Conservation (phyloP, 2,888 invertebrate species). For the Bursaphelenchus okinawaensis region DNA sequence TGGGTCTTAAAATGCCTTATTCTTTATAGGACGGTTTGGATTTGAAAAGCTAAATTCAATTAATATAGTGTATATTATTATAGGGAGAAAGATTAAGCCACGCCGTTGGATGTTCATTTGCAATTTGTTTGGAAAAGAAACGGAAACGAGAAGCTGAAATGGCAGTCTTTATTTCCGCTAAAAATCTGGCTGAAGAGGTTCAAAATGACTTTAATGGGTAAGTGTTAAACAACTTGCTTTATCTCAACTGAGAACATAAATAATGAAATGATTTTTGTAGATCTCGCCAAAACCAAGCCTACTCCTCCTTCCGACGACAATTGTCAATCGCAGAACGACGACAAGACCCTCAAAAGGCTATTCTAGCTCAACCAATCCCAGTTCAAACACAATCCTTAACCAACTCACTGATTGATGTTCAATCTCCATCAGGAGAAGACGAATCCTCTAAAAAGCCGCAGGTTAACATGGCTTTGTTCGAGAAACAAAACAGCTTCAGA, state of each 20-base stretch:
- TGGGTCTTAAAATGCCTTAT: neutral
- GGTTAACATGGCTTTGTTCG: neutral
- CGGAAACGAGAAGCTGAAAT: slow-evolving; percentile 91
- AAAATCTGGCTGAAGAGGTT: slow-evolving; percentile 20
- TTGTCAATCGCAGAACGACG: slow-evolving; percentile 48
- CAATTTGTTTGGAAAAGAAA: slow-evolving; percentile 92
- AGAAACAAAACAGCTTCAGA: slow-evolving; percentile 23
- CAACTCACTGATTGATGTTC: neutral
- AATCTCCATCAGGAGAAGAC: neutral
- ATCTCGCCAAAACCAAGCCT: slow-evolving; percentile 38
- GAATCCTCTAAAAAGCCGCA: neutral
- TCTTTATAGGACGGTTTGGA: neutral
- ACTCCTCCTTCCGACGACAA: slow-evolving; percentile 46
- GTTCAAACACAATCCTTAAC: neutral
- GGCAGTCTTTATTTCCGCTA: slow-evolving; percentile 27
- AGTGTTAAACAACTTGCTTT: neutral
- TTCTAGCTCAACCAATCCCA: slow-evolving; percentile 27
- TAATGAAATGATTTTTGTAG: slow-evolving; percentile 2
- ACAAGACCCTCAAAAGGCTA: slow-evolving; percentile 51
- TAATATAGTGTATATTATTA: slow-evolving; percentile 14
- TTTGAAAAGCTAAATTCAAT: neutral
- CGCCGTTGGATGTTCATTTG: slow-evolving; percentile 98
- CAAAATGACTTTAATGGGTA: neutral
- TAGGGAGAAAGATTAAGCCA: slow-evolving; percentile 93
- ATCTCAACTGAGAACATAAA: neutral